Base-by-base conservation (phyloP, 53 echinoderm and acorn worm genomes). In the Holothuria scabra region DNA sequence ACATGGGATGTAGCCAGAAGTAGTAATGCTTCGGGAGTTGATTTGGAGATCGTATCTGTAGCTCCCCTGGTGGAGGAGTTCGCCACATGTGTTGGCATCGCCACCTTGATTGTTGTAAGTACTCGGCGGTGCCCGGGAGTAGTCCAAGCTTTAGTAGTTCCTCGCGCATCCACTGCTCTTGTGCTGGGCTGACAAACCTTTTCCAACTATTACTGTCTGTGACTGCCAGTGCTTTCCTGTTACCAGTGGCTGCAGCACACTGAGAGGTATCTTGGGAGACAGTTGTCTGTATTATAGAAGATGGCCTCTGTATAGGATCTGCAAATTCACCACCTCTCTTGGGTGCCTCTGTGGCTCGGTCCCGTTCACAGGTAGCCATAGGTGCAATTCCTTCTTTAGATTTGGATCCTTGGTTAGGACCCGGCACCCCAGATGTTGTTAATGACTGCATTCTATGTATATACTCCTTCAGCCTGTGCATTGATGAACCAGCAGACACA, bases 51-150 rank as follows among this genome's bases (percentile, higher is more conserved):
- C 83, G 65, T 21, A 23, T 12, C 65, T 64, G 65, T 12, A 82
- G 83, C 44, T 82, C 46, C 19, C 83, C 65, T 2, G 83, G 65
- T 46, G 83, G 83, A 28, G 82, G 82, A 14, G 83, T 82, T n/a
- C 65, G 31, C 83, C 83, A 82, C 21, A 82, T 32, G 23, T 9
- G 63, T 65, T 82, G 46, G 46, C 83, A 65, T 33, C 41, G 32
- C 83, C 83, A 82, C 46, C 83, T 82, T 19, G 66, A 82, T 29
- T 35, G 12, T 32, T 82, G 44, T n/a, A 63, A 38, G 35, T 82
- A 82, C 31, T 82, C 62, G 2, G 32, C 44, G 6, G 61, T 60
- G 8, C 32, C 83, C 16, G 83, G 83, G 5, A 82, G 25, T n/a
- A 82, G 62, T 1, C 60, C 83, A 62, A 82, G 65, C 20, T 20